These are phyloP conservation scores for Trididemnum miniatum DNA, from an alignment of 23 tunicate species.

Conservation along the genomic window DNA sequence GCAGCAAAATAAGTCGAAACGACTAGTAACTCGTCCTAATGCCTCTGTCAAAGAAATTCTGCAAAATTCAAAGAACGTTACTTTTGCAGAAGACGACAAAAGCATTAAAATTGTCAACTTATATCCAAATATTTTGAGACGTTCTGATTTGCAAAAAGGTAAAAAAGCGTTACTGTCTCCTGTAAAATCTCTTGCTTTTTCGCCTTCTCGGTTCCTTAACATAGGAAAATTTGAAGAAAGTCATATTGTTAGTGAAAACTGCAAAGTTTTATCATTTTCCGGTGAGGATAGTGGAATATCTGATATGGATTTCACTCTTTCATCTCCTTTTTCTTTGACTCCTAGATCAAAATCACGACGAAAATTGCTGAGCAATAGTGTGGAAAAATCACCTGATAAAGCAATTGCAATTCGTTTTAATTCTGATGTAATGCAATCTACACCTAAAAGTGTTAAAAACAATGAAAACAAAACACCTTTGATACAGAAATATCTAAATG, in stretches of 20 bases:
- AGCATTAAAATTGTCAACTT: not conserved
- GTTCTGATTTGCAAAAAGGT: not conserved
- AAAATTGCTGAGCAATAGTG: not conserved
- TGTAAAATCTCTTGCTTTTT: slow-evolving; percentile 60
- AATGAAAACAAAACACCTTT: slow-evolving; percentile 56
- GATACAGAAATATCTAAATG: slow-evolving; percentile 56
- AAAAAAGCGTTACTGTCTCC: slow-evolving; percentile 37
- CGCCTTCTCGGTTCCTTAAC: slow-evolving; percentile 83
- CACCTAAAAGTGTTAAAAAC: slow-evolving; percentile 10
- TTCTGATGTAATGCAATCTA: slow-evolving; percentile 5
- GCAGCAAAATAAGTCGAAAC: too few relatives aligned
- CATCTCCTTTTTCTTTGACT: slow-evolving; percentile 70
- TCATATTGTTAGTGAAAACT: not conserved
- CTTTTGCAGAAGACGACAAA: too few relatives aligned
- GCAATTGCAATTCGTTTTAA: not conserved
- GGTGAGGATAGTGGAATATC: slow-evolving; percentile 85
- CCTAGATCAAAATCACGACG: slow-evolving; percentile 41
- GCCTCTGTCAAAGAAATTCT: too few relatives aligned
- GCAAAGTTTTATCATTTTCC: slow-evolving; percentile 37
- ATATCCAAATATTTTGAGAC: not conserved
- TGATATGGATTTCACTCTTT: not conserved
- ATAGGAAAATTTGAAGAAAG: slow-evolving; percentile 6
- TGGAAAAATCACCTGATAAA: not conserved
- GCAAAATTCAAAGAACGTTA: too few relatives aligned
- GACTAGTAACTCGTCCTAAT: too few relatives aligned